Base-by-base conservation (phyloP, 35 echinoderm and acorn worm genomes). In the Nesometra sesokonis region DNA sequence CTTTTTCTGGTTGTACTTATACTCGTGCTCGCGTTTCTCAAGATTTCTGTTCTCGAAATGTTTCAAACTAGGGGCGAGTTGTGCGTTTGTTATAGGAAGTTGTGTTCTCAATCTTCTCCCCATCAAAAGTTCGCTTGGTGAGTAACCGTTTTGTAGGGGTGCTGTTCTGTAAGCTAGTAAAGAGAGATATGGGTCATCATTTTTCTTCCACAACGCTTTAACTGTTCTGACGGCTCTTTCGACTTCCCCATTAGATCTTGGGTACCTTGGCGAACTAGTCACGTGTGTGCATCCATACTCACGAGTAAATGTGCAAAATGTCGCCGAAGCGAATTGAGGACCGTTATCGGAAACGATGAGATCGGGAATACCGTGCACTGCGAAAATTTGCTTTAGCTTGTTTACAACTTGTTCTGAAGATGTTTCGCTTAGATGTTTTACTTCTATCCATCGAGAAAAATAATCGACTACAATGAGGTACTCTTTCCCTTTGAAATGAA, bases 111-210 rank as follows among this genome's bases (percentile, higher is more conserved):
- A 34, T 30, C 90, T 76, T 33, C 82, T 84, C 7, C 38, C 38
- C 35, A 84, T 39, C 82, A 84, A 31, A 0, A 84, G 29, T 30
- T 38, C 82, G 30, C 76, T 80, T 80, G 76, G 32, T 27, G 86
- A 87, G 23, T 36, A 30, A 21, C 82, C 76, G 67, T 87, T 91
- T 0, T 21, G 86, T 11, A 94, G 82, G 19, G 87, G 90, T 11
- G 94, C 86, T 4, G 87, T 80, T 32, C 90, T 35, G 77, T 95
- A 95, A 11, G 92, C 84, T 57, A 92, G 38, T 3, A 96, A 39
- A 13, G 82, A 31, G n/a, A 78, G 27, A 32, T 85, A 78, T 0
- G 88, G 82, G 36, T 90, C 82, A 36, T 77, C 37, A 29, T 36
- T 46, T 39, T 84, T 34, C 43, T 89, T 84, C 31, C 67, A 9